A percentile compares a stretch with the other conserved stretches of the same genome.
phyloP scores from a whole-genome alignment of 2,113 vertebrate genomes.

The Centrocercus urophasianus region DNA sequence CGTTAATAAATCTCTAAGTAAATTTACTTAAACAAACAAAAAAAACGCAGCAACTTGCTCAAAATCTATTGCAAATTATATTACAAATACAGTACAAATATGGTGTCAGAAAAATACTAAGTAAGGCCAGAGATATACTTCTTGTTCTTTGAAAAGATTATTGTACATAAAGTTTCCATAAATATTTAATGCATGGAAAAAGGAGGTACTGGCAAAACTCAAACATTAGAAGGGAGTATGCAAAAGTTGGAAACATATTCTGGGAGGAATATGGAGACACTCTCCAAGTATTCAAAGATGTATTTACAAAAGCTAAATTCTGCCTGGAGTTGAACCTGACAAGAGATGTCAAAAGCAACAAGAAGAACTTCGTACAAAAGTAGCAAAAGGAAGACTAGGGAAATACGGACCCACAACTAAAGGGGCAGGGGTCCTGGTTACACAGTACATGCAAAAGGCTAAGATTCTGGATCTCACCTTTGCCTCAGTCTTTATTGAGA shows the following conservation, averaged over 20 bases:
- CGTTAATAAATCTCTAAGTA: constrained; percentile 10
- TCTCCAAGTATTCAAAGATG: background rate
- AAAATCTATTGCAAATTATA: background rate
- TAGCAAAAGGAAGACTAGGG: background rate
- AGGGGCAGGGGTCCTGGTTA: background rate
- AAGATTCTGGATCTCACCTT: background rate
- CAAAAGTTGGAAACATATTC: background rate
- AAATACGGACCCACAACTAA: background rate
- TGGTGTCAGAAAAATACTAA: constrained; percentile 11
- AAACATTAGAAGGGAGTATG: background rate
- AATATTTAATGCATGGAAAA: background rate
- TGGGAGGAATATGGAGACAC: background rate
- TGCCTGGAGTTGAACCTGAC: background rate
- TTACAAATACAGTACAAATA: background rate
- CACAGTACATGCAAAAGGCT: background rate
- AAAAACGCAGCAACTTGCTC: background rate
- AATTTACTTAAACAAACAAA: background rate
- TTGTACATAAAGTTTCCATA: background rate
- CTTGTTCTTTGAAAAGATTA: constrained; percentile 13
- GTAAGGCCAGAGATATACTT: constrained; percentile 22
- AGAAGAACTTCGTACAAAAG: background rate
- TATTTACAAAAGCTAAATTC: background rate
- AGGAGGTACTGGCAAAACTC: background rate
- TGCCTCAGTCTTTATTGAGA: background rate
- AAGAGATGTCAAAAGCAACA: background rate